A percentile compares a stretch with the other conserved stretches of the same genome.
phyloP scores from a whole-genome alignment of 2,888 invertebrate genomes.

The Orgyia antiqua region DNA sequence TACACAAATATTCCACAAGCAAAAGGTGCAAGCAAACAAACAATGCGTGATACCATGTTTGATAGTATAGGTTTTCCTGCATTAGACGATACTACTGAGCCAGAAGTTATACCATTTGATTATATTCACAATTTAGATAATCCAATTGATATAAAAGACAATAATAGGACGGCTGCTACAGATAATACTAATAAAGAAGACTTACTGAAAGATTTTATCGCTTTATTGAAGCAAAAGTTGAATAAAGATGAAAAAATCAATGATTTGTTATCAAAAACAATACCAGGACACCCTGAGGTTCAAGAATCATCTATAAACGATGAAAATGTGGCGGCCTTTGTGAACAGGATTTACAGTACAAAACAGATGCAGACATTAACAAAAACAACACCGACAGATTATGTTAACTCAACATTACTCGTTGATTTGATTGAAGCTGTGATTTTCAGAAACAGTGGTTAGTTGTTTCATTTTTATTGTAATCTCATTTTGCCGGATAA shows the following conservation, averaged over 20 bases:
- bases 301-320: slow-evolving; percentile 42
- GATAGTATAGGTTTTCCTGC: slow-evolving; percentile 3
- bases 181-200: slow-evolving; percentile 29
- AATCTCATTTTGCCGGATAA: too few relatives aligned
- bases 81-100: slow-evolving; percentile 1
- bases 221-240: slow-evolving; percentile 56
- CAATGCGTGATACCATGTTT: slow-evolving; percentile 3
- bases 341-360: slow-evolving; percentile 55
- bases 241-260: slow-evolving; percentile 52
- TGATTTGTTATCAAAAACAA: slow-evolving; percentile 41
- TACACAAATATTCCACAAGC: slow-evolving; percentile 1
- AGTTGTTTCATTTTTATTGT: not conserved
- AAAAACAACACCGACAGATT: slow-evolving; percentile 39
- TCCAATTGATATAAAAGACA: slow-evolving; percentile 25
- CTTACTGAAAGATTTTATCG: slow-evolving; percentile 53
- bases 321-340: slow-evolving; percentile 51
- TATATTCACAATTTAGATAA: slow-evolving; percentile 50
- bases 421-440: slow-evolving; percentile 68
- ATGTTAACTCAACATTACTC: slow-evolving; percentile 60
- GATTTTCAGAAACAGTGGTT: slow-evolving; percentile 62
- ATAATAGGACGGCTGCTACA: slow-evolving; percentile 32
- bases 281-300: slow-evolving; percentile 21
- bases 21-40: not conserved
- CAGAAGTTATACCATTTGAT: slow-evolving; percentile 33
- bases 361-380: slow-evolving; percentile 39